A percentile compares a stretch with the other conserved stretches of the same genome.
Conservation (phyloP, 2,113 vertebrate species). For the Pluvianellus socialis region DNA sequence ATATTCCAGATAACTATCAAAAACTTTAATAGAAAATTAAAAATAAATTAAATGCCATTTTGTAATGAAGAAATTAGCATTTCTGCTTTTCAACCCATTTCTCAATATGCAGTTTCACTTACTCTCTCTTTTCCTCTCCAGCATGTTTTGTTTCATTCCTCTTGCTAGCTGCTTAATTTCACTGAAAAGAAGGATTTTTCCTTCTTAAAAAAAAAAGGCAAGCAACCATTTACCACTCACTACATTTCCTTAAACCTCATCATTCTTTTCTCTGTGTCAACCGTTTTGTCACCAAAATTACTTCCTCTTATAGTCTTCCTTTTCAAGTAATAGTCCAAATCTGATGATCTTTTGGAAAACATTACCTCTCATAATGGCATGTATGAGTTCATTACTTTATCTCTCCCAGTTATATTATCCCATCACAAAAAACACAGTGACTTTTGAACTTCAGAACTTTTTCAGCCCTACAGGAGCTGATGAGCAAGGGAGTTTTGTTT, state of each 20-base stretch:
- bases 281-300: not conserved
- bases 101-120: not conserved
- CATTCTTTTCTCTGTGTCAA: not conserved
- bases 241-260: not conserved
- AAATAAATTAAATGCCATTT: not conserved
- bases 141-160: not conserved
- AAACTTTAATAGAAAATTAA: not conserved
- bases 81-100: not conserved
- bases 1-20: not conserved
- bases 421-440: not conserved
- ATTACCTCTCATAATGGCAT: not conserved
- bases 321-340: not conserved
- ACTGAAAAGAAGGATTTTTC: not conserved
- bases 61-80: not conserved
- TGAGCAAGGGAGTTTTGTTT: not conserved
- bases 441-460: not conserved
- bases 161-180: not conserved
- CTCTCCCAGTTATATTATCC: not conserved
- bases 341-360: not conserved
- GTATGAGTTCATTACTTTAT: not conserved
- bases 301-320: not conserved
- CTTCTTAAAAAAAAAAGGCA: not conserved
- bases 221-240: not conserved
- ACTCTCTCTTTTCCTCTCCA: not conserved
- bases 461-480: not conserved